Evolutionary conservation across 2,888 invertebrate species (phyloP).

Genomic region (Cephus rjabovi): DNA sequence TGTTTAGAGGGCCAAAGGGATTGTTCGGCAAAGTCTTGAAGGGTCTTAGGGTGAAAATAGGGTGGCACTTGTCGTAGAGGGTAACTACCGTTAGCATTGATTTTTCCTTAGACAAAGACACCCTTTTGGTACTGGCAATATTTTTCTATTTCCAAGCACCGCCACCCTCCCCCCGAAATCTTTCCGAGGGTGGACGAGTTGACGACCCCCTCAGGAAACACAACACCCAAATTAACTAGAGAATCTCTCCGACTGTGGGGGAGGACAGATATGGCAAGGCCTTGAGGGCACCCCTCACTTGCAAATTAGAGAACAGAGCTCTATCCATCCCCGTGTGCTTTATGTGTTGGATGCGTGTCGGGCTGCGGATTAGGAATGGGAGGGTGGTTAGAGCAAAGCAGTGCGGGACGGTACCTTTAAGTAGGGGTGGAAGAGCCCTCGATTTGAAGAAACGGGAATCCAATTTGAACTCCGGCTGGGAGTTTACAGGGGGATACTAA

Average conservation of each 20-base stretch:
- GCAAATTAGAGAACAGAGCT: conserved; percentile 40
- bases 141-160: conserved; percentile 25
- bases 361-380: conserved; percentile 12
- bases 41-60: background rate
- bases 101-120: conserved; percentile 1
- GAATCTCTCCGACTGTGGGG: conserved; percentile 27
- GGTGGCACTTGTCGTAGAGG: background rate
- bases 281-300: conserved; percentile 29
- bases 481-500: conserved; percentile 34
- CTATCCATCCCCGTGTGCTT: conserved; percentile 15
- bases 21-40: conserved; percentile 5
- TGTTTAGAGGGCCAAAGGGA: conserved; percentile 8
- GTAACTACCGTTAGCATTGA: conserved; percentile 10
- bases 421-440: conserved; percentile 14
- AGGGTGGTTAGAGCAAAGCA: background rate
- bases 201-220: conserved; percentile 46
- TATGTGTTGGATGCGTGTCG: conserved; percentile 3
- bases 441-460: conserved; percentile 51
- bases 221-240: conserved; percentile 53
- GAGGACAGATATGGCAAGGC: conserved; percentile 11
- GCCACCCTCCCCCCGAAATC: background rate
- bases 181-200: conserved; percentile 4
- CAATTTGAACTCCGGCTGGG: conserved; percentile 40
- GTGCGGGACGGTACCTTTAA: conserved; percentile 1
- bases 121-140: conserved; percentile 25